Conservation (phyloP, 2,797 vertebrate species). For the Sardinella longiceps region DNA sequence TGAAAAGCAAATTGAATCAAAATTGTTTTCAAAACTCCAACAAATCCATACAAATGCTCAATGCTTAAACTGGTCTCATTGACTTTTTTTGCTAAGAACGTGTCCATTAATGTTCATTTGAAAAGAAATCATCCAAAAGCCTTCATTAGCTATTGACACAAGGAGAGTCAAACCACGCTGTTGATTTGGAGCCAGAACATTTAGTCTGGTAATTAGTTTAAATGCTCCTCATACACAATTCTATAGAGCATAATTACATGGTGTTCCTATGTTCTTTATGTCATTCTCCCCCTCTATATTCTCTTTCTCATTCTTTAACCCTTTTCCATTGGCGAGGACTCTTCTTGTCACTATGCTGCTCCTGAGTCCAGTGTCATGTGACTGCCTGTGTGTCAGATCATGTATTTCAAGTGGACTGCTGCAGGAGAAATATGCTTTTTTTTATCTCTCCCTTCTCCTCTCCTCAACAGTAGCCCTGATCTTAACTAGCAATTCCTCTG, state of each 20-base stretch:
- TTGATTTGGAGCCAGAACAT: background rate
- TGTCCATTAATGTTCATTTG: background rate
- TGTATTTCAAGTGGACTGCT: conserved; percentile 43
- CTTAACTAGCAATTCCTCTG: conserved; percentile 18
- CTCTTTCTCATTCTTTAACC: conserved; percentile 8
- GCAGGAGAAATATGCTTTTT: conserved; percentile 43
- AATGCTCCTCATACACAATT: background rate
- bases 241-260: background rate
- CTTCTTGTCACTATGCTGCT: background rate
- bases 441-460: conserved; percentile 40
- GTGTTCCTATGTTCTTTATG: background rate
- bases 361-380: conserved; percentile 24
- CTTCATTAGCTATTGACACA: background rate
- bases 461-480: conserved; percentile 27
- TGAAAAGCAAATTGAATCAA: background rate
- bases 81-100: background rate
- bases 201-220: too few species aligned
- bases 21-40: background rate
- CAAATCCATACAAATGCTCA: background rate
- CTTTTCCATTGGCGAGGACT: background rate
- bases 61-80: background rate
- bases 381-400: conserved; percentile 44
- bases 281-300: conserved; percentile 11
- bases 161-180: background rate
- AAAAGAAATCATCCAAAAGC: conserved; percentile 2